Percentiles rank a stretch among this genome's conserved stretches.
Conservation (phyloP, 1,140 invertebrate genomes). For the Eriocheir sinensis region DNA sequence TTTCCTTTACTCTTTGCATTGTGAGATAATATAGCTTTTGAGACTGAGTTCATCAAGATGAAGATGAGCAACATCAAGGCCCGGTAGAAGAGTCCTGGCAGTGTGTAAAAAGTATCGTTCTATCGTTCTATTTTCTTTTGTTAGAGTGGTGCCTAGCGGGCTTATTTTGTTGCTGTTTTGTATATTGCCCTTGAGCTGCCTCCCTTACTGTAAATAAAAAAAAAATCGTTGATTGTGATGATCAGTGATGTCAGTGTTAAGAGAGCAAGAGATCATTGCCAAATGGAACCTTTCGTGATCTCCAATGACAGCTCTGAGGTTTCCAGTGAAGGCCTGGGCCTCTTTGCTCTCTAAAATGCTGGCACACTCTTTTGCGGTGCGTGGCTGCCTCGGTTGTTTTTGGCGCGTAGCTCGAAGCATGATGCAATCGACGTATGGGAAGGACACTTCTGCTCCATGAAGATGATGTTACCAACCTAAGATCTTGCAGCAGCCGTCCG, state of each 20-base stretch:
- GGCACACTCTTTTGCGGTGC: conserved; percentile 40
- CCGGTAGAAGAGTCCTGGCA: conserved; percentile 29
- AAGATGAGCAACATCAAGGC: neutral
- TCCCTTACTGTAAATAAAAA: too few relatives aligned
- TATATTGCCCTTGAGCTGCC: too few relatives aligned
- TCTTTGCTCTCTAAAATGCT: conserved; percentile 52
- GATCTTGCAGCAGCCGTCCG: conserved; percentile 42
- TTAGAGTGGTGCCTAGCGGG: too few relatives aligned
- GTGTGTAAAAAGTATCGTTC: conserved; percentile 27
- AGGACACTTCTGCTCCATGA: conserved; percentile 42
- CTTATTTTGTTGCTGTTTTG: too few relatives aligned
- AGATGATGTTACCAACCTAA: conserved; percentile 49
- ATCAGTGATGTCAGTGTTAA: conserved; percentile 27
- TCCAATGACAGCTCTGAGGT: conserved; percentile 53
- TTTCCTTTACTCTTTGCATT: conserved; percentile 32
- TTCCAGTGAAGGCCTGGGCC: conserved; percentile 32
- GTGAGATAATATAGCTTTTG: conserved; percentile 33
- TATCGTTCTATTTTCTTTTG: too few relatives aligned
- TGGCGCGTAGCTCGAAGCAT: conserved; percentile 27
- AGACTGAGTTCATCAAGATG: conserved; percentile 33
- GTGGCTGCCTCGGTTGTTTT: conserved; percentile 51
- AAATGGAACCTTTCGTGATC: conserved; percentile 36
- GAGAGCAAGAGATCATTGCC: conserved; percentile 48
- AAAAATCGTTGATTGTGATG: neutral
- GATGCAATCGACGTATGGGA: neutral